phyloP scores from a whole-genome alignment of 92 coral and sea anemone genomes.

The Parazoanthus darwini region DNA sequence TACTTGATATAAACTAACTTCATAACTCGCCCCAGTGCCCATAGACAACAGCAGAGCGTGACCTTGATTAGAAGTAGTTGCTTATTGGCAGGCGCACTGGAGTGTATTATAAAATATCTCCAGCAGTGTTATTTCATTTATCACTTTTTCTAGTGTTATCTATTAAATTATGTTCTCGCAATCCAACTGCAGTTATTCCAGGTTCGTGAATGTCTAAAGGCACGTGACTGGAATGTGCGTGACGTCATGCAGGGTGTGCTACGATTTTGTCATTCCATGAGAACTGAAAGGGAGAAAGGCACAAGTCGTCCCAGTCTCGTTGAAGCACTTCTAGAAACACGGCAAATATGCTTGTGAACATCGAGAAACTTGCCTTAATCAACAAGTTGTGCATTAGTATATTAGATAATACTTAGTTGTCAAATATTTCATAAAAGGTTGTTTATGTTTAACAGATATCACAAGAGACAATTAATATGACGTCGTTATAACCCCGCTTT shows the following conservation, averaged over 20 bases:
- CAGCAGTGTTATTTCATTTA: background rate
- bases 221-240: slow-evolving; percentile 71
- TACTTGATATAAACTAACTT: too few species aligned
- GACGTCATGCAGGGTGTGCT: slow-evolving; percentile 72
- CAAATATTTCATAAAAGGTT: too few species aligned
- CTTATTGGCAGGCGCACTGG: background rate
- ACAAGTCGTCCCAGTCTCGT: slow-evolving; percentile 3
- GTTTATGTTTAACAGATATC: too few species aligned
- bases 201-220: slow-evolving; percentile 50
- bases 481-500: too few species aligned
- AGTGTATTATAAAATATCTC: too few species aligned
- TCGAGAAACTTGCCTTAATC: background rate
- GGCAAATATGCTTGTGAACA: slow-evolving; percentile 6
- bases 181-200: slow-evolving; percentile 58
- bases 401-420: too few species aligned
- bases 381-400: too few species aligned
- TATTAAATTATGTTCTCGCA: background rate
- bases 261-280: slow-evolving; percentile 51
- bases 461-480: too few species aligned
- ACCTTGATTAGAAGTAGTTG: background rate
- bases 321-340: slow-evolving; percentile 16
- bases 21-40: too few species aligned
- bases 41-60: too few species aligned
- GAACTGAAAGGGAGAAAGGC: slow-evolving; percentile 17
- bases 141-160: background rate